Base-by-base conservation (phyloP, 2,113 vertebrate species). In the Isichthys henryi region DNA sequence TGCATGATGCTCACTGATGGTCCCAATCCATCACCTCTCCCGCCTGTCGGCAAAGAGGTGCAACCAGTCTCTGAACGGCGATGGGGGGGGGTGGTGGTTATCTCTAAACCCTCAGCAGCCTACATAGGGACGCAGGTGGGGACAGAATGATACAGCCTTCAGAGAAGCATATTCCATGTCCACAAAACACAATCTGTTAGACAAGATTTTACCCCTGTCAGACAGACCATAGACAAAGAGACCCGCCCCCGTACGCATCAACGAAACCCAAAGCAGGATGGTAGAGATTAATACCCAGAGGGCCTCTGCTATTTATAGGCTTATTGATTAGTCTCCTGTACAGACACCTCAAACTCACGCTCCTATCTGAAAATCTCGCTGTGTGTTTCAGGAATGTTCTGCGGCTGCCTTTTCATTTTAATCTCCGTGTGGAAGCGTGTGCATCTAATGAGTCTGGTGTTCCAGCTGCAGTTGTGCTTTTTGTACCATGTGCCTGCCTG, bases 1-100 rank as follows among this genome's bases (percentile, higher is more conserved):
- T 52, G 48, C 85, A 86, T 86, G 50, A 86, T 86, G 85, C 85
- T 53, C 48, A 35, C 27, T 86, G 85, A 86, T 86, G 85, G 85
- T n/a, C 48, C 31, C 50, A 50, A 86, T 86, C 52, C 85, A 86
- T 86, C 85, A 86, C 48, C n/a, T 53, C 85, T 86, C 85, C 49
- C 49, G 50, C 48, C 48, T 86, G 48, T 52, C 50, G 21, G 85
- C n/a, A 35, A 48, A 50, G 27, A 17, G 85, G 50, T 17, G 50
- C 85, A 86, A 35, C 85, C 48, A 52, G 85, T 50, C 31, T 35
- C 21, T 13, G 80, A 52, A 52, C 23, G 48, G n/a, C 3, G n/a
- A 19, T 21, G 43, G 45, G n/a, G 5, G 48, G 15, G 0, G 17
- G 45, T 45, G 39, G 52, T 19, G 21, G 21, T n/a, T 62, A 31